These are phyloP conservation scores for Fulmarus glacialis DNA, from an alignment of 2,113 vertebrate species.

Conservation along the genomic window DNA sequence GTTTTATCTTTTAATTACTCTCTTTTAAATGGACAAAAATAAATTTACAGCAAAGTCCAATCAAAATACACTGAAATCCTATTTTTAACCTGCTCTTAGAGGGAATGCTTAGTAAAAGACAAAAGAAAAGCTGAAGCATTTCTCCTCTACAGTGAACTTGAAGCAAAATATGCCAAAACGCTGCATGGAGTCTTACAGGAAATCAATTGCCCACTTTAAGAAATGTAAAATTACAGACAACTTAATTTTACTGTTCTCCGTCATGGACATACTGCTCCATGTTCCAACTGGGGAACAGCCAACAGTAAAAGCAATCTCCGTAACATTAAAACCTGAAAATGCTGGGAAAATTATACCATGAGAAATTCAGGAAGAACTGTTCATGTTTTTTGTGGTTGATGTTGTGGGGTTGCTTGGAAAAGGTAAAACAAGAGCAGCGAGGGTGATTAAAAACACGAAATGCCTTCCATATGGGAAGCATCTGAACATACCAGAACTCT, in stretches of 20 bases:
- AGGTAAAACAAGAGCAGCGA: background rate
- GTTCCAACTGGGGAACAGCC: background rate
- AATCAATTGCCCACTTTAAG: background rate
- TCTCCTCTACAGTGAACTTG: background rate
- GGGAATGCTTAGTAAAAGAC: background rate
- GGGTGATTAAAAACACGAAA: background rate
- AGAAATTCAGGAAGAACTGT: background rate
- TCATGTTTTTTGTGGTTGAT: background rate
- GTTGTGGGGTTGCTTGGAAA: background rate
- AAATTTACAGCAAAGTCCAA: background rate
- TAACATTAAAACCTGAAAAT: background rate
- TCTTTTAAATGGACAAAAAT: background rate
- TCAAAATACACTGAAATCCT: background rate
- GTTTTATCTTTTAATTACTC: background rate
- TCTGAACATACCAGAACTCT: background rate
- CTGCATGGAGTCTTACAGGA: background rate
- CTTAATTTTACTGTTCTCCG: background rate
- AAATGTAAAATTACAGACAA: constrained; percentile 3
- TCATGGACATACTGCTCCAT: background rate
- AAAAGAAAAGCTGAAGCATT: background rate
- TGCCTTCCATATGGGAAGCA: constrained; percentile 1
- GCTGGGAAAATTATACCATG: background rate
- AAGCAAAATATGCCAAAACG: background rate
- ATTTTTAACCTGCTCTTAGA: background rate
- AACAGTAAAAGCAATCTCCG: background rate